phyloP scores from a whole-genome alignment of 2,113 vertebrate species.

The Anseranas semipalmata region DNA sequence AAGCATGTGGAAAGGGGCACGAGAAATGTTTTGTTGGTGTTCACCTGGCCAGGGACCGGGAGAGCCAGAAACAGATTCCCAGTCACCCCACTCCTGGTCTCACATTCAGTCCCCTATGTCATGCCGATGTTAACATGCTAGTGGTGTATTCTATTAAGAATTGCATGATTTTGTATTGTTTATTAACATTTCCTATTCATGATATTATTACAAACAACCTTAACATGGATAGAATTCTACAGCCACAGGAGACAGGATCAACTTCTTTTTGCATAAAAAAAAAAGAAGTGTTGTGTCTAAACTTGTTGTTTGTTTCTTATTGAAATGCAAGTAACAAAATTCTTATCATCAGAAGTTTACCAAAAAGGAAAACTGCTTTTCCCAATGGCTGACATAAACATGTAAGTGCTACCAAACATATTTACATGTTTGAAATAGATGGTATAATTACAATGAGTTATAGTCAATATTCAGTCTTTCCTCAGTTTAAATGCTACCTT shows the following conservation, averaged over 20 bases:
- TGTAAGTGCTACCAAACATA: slow-evolving; percentile 58
- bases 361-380: slow-evolving; percentile 39
- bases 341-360: slow-evolving; percentile 19
- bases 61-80: neutral
- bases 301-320: neutral
- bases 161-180: neutral
- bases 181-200: neutral
- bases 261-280: neutral
- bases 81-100: neutral
- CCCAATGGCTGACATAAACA: slow-evolving; percentile 60
- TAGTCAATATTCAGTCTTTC: slow-evolving; percentile 54
- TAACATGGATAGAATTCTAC: neutral
- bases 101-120: fast-evolving
- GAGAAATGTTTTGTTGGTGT: neutral
- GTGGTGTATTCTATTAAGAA: neutral
- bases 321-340: slow-evolving; percentile 23
- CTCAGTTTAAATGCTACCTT: slow-evolving; percentile 53
- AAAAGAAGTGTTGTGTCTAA: neutral
- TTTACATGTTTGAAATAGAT: slow-evolving; percentile 69
- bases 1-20: neutral
- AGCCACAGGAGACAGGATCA: neutral
- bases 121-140: neutral
- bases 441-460: slow-evolving; percentile 66
- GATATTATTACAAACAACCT: neutral
- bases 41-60: neutral